A percentile compares a stretch with the other conserved stretches of the same genome.
Evolutionary conservation across 1,140 invertebrate species (phyloP).

Genomic region (Diorhabda elongata): DNA sequence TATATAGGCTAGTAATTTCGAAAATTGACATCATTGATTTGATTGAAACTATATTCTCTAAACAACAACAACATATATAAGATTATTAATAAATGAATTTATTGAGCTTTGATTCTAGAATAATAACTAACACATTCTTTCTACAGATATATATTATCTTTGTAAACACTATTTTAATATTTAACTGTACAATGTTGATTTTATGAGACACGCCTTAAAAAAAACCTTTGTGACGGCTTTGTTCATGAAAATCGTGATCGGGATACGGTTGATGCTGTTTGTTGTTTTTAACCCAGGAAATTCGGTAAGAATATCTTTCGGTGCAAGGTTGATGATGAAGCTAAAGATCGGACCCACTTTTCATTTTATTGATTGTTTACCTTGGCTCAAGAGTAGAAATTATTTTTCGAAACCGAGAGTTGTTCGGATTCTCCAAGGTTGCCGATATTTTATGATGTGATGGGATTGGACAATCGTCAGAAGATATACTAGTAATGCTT

Average conservation of each 20-base stretch:
- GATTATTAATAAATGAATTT: too few relatives aligned
- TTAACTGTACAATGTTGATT: not conserved
- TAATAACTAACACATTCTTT: too few relatives aligned
- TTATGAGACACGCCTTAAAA: not conserved
- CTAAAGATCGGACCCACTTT: not conserved
- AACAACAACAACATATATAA: too few relatives aligned
- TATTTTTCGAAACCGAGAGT: not conserved
- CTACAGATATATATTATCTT: too few relatives aligned
- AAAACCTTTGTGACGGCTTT: not conserved
- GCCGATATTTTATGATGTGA: too few relatives aligned
- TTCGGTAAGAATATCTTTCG: not conserved
- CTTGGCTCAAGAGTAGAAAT: not conserved
- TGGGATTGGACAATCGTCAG: too few relatives aligned
- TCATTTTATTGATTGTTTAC: constrained; percentile 1
- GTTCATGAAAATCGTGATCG: not conserved
- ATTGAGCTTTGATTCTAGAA: too few relatives aligned
- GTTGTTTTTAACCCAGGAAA: constrained; percentile 2
- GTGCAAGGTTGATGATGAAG: constrained; percentile 1
- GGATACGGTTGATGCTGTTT: not conserved
- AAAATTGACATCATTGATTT: too few relatives aligned
- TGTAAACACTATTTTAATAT: too few relatives aligned
- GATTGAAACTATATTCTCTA: too few relatives aligned
- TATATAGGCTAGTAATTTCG: too few relatives aligned
- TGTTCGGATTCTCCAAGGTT: not conserved
- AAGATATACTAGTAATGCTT: too few relatives aligned